These are phyloP conservation scores for Amyelois transitella DNA, from an alignment of 1,140 invertebrate genomes.

Conservation along the genomic window DNA sequence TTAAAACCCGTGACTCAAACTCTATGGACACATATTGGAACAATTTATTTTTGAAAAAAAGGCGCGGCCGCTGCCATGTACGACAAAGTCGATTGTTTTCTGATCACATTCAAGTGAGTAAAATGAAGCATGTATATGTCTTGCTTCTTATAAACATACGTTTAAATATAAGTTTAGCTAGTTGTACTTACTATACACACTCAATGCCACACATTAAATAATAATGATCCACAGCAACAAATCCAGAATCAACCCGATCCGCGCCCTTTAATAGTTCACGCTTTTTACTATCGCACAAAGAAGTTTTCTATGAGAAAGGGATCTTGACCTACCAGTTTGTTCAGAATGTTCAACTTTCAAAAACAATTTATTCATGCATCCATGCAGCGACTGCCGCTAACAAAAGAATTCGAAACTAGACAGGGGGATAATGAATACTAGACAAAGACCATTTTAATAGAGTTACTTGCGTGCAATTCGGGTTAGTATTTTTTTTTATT, in stretches of 20 bases:
- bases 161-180: no score
- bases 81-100: not conserved
- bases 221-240: constrained; percentile 28
- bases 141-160: not conserved
- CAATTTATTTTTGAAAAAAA: no score
- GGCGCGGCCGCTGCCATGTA: constrained; percentile 25
- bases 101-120: not conserved
- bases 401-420: constrained; percentile 72
- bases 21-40: no score
- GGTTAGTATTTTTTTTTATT: constrained; percentile 52
- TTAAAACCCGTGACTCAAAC: no score
- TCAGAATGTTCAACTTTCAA: constrained; percentile 58
- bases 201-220: constrained; percentile 28
- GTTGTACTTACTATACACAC: not conserved
- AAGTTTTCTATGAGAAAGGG: constrained; percentile 71
- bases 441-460: constrained; percentile 69
- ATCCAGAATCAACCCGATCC: constrained; percentile 45
- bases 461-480: constrained; percentile 65
- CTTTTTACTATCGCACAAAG: constrained; percentile 68
- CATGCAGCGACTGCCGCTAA: constrained; percentile 57
- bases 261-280: constrained; percentile 67
- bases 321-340: constrained; percentile 73
- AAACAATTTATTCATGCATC: constrained; percentile 73
- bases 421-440: constrained; percentile 70
- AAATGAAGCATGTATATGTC: not conserved